Evolutionary conservation across 1,140 invertebrate species (phyloP).

Genomic region (Maniola jurtina): DNA sequence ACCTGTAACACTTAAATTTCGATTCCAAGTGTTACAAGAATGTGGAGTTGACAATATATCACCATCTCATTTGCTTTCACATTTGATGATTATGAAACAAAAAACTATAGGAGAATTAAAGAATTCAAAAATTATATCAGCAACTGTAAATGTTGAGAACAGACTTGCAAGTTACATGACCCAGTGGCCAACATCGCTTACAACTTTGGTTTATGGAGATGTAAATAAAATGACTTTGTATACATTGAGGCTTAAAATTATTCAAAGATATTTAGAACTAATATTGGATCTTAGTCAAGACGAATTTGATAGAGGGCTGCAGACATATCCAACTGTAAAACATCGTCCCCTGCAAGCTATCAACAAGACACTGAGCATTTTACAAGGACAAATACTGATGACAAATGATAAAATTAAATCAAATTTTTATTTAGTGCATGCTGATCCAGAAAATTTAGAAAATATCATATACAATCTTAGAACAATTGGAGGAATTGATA

Average conservation of each 20-base stretch:
- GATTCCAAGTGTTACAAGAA: constrained; percentile 62
- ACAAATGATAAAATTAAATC: constrained; percentile 73
- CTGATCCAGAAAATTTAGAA: constrained; percentile 71
- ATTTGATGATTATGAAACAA: constrained; percentile 57
- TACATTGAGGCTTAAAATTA: constrained; percentile 55
- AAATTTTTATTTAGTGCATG: constrained; percentile 72
- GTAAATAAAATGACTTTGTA: constrained; percentile 54
- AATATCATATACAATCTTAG: constrained; percentile 68
- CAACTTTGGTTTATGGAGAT: constrained; percentile 54
- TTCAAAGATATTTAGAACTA: constrained; percentile 71
- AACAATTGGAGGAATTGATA: constrained; percentile 63
- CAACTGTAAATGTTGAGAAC: constrained; percentile 61
- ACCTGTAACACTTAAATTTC: constrained; percentile 61
- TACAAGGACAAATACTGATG: constrained; percentile 71
- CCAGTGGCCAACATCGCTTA: constrained; percentile 60
- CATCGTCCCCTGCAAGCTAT: constrained; percentile 73
- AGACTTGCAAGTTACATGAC: constrained; percentile 66
- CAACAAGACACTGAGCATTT: constrained; percentile 68
- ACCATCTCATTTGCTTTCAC: constrained; percentile 44
- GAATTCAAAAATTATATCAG: constrained; percentile 41
- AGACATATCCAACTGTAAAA: constrained; percentile 73
- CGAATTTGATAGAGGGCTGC: constrained; percentile 62
- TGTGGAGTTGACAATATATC: constrained; percentile 57
- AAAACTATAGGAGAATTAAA: constrained; percentile 67
- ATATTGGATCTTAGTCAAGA: constrained; percentile 69